A percentile compares a stretch with the other conserved stretches of the same genome.
Evolutionary conservation across 2,888 invertebrate genomes (phyloP).

Genomic region (Scrobipalpa costella): DNA sequence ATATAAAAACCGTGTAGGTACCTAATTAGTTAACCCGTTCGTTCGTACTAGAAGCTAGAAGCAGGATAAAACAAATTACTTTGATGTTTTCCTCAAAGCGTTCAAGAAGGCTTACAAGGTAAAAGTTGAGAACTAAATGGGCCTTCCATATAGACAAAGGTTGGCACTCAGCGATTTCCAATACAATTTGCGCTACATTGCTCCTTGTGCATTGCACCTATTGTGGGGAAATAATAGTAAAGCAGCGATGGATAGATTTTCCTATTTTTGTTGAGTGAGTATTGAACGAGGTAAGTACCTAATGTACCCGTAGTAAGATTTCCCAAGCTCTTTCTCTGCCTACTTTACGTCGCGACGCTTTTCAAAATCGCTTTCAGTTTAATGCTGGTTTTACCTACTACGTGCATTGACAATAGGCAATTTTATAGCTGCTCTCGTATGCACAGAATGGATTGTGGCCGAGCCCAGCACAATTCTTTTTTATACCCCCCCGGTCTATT

Average conservation of each 20-base stretch:
- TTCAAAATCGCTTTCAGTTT: conserved; percentile 68
- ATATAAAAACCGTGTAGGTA: background rate
- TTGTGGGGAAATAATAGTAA: background rate
- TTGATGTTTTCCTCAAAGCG: conserved; percentile 4
- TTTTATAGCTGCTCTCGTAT: conserved; percentile 56
- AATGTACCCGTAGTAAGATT: background rate
- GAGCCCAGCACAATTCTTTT: conserved; percentile 22
- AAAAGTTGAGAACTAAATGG: conserved; percentile 12
- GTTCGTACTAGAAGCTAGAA: background rate
- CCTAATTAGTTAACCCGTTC: background rate
- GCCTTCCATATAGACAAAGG: background rate
- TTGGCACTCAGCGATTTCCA: conserved; percentile 6
- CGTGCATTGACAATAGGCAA: conserved; percentile 71
- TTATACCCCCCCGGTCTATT: conserved; percentile 19
- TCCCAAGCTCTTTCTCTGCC: conserved; percentile 27
- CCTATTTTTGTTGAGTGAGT: background rate
- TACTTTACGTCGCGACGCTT: conserved; percentile 61
- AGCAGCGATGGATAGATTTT: background rate
- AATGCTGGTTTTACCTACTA: conserved; percentile 65
- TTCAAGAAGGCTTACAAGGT: conserved; percentile 12
- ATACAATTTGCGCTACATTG: background rate
- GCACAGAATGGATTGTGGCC: conserved; percentile 43
- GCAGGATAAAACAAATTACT: conserved; percentile 5
- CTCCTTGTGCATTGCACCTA: background rate
- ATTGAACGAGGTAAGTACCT: conserved; percentile 5